Evolutionary conservation across 2,888 invertebrate species (phyloP), one percentile per base, ranked within the genome.

Genomic region (Heterodera filipjevi): DNA sequence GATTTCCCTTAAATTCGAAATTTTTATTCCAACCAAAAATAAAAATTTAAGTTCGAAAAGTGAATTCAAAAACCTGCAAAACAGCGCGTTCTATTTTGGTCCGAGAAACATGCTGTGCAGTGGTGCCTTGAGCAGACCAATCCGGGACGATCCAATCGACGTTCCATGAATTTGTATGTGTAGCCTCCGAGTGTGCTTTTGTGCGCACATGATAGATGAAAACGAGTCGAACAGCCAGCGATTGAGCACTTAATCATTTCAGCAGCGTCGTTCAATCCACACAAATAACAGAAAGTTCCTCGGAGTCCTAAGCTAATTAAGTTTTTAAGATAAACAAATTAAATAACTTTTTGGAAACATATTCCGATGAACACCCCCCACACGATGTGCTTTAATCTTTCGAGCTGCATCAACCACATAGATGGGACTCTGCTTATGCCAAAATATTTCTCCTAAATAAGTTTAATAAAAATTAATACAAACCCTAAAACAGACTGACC

Each of bases 91-190:
- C 80, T 46, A 22, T 80, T 80, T 64, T 76, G 78, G 59, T 80
- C 80, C 39, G 79, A 66, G 81, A 80, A 80, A 30, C 80, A 80
- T 33, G 59, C 53, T 16, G 78, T 80, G 32, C 80, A 80, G 59
- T 80, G 80, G 64, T 80, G 80, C n/a, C 78, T 46, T 32, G 80
- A 73, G 70, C 80, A 80, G 16, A 39, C 73, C 10, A 80, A 44
- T n/a, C 78, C 78, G 10, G 27, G n/a, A 59, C 59, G 59, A 66
- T 59, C 66, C 78, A 32, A 27, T 32, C 81, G 81, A 0, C 80
- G 64, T 73, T 74, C 30, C 80, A 80, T 79, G 27, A 80, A 80
- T 32, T 80, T 66, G 53, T 75, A 59, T 22, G 80, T 75, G 44
- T 80, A 80, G 16, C 80, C 80, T 22, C 72, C 76, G 16, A 33